phyloP scores from a whole-genome alignment of 37 sponge, comb jelly and placozoan genomes.

The Corticium candelabrum region DNA sequence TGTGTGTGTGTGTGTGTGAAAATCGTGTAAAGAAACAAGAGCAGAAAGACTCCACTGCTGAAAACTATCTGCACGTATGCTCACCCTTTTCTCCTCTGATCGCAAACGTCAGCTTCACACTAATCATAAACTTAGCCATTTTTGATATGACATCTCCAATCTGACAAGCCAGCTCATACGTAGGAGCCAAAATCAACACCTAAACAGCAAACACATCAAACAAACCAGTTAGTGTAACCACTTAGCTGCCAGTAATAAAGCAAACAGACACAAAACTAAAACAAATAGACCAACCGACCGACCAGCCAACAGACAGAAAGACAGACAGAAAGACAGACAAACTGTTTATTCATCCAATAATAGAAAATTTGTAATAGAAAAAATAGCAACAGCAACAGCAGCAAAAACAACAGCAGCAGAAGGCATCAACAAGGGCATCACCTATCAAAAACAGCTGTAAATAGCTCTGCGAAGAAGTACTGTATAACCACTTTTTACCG shows the following conservation, averaged over 20 bases:
- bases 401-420: too few relatives aligned
- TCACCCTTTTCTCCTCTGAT: conserved; percentile 44
- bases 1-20: conserved; percentile 2
- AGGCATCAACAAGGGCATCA: too few relatives aligned
- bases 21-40: too few relatives aligned
- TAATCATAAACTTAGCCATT: conserved; percentile 58
- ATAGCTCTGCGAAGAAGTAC: too few relatives aligned
- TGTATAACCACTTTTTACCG: too few relatives aligned
- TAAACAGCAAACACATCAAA: conserved; percentile 1
- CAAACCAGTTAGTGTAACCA: background rate
- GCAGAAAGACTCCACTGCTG: too few relatives aligned
- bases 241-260: background rate
- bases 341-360: too few relatives aligned
- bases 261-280: background rate
- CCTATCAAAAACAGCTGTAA: too few relatives aligned
- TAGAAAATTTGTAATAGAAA: too few relatives aligned
- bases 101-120: conserved; percentile 59
- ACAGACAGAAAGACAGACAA: background rate
- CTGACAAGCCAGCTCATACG: conserved; percentile 84
- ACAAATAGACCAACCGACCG: too few relatives aligned
- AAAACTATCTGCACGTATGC: background rate
- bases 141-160: conserved; percentile 52
- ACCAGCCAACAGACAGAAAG: too few relatives aligned
- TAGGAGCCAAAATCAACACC: conserved; percentile 84
- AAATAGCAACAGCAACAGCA: too few relatives aligned